Conservation (phyloP, 1,140 invertebrate genomes). For the Formica selysi region DNA sequence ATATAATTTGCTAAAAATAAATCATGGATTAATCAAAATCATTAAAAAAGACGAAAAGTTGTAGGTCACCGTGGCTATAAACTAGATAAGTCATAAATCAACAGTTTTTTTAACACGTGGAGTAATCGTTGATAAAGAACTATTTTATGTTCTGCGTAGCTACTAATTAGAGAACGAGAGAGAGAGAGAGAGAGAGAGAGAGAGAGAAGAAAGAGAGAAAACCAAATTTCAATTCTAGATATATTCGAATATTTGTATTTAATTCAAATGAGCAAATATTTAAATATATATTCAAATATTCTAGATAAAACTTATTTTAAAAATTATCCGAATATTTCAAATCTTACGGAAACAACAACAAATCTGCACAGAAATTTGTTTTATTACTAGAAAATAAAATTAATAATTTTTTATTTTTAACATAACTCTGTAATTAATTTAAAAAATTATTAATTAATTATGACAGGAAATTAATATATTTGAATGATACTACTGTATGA, state of each 20-base stretch:
- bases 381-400: not conserved
- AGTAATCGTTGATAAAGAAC: constrained; percentile 9
- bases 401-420: not conserved
- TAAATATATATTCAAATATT: not conserved
- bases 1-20: constrained; percentile 15
- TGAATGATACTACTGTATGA: not conserved
- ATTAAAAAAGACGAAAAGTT: constrained; percentile 51
- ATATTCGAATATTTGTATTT: not conserved
- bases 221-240: not conserved
- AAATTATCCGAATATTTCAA: not conserved
- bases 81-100: constrained; percentile 52
- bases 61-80: constrained; percentile 36
- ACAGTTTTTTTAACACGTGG: constrained; percentile 18
- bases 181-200: too few relatives aligned
- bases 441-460: constrained; percentile 17
- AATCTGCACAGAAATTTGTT: not conserved
- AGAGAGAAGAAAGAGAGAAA: too few relatives aligned
- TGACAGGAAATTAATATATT: not conserved
- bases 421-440: not conserved
- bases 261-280: not conserved
- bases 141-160: not conserved
- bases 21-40: constrained; percentile 25
- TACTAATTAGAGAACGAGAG: not conserved
- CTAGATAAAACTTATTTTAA: not conserved
- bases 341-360: not conserved